A percentile compares a stretch with the other conserved stretches of the same genome.
These are phyloP conservation scores for Drosophila bipectinata DNA, from an alignment of 1,140 invertebrate genomes.

Conservation along the genomic window DNA sequence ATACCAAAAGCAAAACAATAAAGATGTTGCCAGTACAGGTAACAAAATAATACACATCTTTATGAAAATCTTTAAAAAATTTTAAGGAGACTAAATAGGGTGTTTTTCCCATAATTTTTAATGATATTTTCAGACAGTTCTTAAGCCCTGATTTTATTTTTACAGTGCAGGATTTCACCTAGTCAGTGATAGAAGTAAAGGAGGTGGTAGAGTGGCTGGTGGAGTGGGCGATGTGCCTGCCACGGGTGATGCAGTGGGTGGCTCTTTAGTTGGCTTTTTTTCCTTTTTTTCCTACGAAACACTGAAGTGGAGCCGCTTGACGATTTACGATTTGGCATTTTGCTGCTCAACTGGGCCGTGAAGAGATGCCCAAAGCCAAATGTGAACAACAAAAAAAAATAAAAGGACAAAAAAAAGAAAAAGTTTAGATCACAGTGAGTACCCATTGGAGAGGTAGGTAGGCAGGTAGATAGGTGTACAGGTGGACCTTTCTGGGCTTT, in stretches of 20 bases:
- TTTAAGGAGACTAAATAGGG: too few relatives aligned
- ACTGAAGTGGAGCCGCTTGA: slow-evolving; percentile 39
- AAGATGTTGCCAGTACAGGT: slow-evolving; percentile 20
- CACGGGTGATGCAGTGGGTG: neutral
- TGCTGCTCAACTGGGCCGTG: slow-evolving; percentile 77
- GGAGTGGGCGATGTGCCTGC: too few relatives aligned
- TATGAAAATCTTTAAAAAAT: neutral
- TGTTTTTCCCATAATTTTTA: too few relatives aligned
- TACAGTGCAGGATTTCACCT: slow-evolving; percentile 51
- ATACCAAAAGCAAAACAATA: slow-evolving; percentile 70
- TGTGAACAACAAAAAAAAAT: neutral
- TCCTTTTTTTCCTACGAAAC: neutral
- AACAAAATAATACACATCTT: neutral
- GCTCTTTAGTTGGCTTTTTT: neutral
- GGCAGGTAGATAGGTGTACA: neutral
- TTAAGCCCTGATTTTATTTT: neutral
- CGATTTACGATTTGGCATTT: slow-evolving; percentile 80
- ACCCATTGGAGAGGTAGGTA: neutral
- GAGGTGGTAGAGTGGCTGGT: neutral
- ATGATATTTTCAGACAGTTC: too few relatives aligned
- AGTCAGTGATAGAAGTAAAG: slow-evolving; percentile 39
- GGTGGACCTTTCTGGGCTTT: slow-evolving; percentile 53
- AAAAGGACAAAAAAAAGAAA: slow-evolving; percentile 6
- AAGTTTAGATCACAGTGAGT: neutral
- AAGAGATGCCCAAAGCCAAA: slow-evolving; percentile 45